Conservation (phyloP, 2,797 vertebrate species). For the Picus viridis region DNA sequence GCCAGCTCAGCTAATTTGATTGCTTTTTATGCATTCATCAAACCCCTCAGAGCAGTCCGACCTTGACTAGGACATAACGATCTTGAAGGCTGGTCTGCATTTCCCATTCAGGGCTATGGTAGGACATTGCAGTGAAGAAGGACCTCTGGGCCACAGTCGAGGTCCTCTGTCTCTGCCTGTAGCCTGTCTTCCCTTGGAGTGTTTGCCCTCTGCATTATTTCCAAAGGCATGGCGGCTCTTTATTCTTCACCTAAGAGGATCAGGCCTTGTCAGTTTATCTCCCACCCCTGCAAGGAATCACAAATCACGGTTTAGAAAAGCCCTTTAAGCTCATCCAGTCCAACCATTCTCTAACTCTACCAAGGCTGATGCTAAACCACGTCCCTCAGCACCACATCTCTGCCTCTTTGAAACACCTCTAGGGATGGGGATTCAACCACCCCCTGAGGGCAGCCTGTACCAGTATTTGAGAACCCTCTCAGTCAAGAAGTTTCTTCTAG, state of each 20-base stretch:
- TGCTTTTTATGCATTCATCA: slow-evolving; percentile 55
- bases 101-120: background rate
- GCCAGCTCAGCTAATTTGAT: slow-evolving; percentile 61
- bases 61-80: slow-evolving; percentile 11
- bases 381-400: too few relatives aligned
- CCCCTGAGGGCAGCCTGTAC: too few relatives aligned
- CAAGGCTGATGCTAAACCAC: too few relatives aligned
- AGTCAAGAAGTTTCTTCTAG: too few relatives aligned
- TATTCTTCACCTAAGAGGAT: background rate
- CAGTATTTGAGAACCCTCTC: too few relatives aligned
- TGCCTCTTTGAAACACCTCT: too few relatives aligned
- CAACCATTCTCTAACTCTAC: too few relatives aligned
- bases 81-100: background rate
- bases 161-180: background rate
- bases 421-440: too few relatives aligned
- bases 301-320: too few relatives aligned
- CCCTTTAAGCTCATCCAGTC: too few relatives aligned
- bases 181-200: background rate
- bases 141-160: background rate
- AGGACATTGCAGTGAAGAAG: background rate
- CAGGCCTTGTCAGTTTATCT: background rate
- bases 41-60: slow-evolving; percentile 23
- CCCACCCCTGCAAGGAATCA: background rate
- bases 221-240: background rate
- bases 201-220: background rate